phyloP scores from a whole-genome alignment of 2,888 invertebrate genomes.

The Dicyrtoma fusca region DNA sequence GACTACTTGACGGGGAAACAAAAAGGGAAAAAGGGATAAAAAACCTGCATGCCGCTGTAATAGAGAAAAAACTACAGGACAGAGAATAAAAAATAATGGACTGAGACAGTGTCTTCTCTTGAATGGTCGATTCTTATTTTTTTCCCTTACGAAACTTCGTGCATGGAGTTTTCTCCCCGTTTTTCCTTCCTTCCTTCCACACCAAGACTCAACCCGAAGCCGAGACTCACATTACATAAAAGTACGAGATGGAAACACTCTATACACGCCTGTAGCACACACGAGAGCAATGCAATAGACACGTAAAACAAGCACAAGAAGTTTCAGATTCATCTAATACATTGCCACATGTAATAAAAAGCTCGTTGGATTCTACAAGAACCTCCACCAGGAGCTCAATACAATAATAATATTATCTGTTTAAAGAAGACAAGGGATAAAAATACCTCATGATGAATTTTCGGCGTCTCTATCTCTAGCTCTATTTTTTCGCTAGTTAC shows the following conservation, averaged over 20 bases:
- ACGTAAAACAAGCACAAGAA: slow-evolving; percentile 1
- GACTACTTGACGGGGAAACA: neutral
- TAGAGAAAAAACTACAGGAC: neutral
- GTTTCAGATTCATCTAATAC: neutral
- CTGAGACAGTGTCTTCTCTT: neutral
- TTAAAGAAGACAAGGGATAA: slow-evolving; percentile 4
- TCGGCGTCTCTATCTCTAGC: neutral
- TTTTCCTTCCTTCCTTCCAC: neutral
- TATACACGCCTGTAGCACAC: too few relatives aligned
- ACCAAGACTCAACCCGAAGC: neutral
- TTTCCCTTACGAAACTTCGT: slow-evolving; percentile 1
- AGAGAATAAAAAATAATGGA: slow-evolving; percentile 14
- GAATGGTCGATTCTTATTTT: neutral
- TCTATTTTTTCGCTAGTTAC: neutral
- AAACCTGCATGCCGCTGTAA: neutral
- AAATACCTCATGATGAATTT: slow-evolving; percentile 13
- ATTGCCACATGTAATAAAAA: neutral
- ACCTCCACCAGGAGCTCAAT: slow-evolving; percentile 2
- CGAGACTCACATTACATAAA: too few relatives aligned
- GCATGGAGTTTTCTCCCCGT: neutral
- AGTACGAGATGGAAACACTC: neutral
- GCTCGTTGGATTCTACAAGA: neutral
- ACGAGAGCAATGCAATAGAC: neutral
- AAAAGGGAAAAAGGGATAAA: too few relatives aligned
- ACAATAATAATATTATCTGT: slow-evolving; percentile 15